Percentiles rank a stretch among this genome's conserved stretches.
phyloP scores from a whole-genome alignment of 1,140 invertebrate species.

The Neuroterus valhalla region DNA sequence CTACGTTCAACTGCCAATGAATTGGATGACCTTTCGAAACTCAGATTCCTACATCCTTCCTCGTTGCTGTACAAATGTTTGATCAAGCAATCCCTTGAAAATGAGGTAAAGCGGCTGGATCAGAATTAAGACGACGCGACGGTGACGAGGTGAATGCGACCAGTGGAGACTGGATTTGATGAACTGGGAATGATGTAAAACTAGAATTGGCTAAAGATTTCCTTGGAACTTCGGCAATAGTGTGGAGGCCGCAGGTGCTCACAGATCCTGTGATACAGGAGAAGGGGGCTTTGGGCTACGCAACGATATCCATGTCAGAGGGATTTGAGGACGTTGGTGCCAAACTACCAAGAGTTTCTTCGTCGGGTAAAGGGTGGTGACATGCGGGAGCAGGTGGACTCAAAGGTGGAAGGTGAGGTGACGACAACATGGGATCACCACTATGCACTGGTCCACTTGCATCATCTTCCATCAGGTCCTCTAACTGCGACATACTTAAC shows the following conservation, averaged over 20 bases:
- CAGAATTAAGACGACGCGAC: background rate
- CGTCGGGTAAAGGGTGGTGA: conserved; percentile 69
- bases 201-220: background rate
- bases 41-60: conserved; percentile 1
- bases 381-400: conserved; percentile 67
- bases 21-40: too few relatives aligned
- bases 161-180: background rate
- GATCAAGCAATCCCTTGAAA: background rate
- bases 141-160: background rate
- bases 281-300: conserved; percentile 61
- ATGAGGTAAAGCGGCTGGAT: background rate
- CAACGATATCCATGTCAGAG: conserved; percentile 73
- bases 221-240: conserved; percentile 3
- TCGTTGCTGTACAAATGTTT: background rate
- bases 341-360: conserved; percentile 70
- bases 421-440: conserved; percentile 82
- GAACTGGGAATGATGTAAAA: background rate
- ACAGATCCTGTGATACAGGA: background rate
- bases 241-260: conserved; percentile 9
- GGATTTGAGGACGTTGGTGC: conserved; percentile 70
- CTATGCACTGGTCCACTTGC: conserved; percentile 79
- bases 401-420: conserved; percentile 73
- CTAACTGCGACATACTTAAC: conserved; percentile 82
- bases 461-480: conserved; percentile 90
- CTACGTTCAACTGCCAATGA: too few relatives aligned